Evolutionary conservation across 2,113 vertebrate genomes (phyloP).

Genomic region (Trachemys scripta): DNA sequence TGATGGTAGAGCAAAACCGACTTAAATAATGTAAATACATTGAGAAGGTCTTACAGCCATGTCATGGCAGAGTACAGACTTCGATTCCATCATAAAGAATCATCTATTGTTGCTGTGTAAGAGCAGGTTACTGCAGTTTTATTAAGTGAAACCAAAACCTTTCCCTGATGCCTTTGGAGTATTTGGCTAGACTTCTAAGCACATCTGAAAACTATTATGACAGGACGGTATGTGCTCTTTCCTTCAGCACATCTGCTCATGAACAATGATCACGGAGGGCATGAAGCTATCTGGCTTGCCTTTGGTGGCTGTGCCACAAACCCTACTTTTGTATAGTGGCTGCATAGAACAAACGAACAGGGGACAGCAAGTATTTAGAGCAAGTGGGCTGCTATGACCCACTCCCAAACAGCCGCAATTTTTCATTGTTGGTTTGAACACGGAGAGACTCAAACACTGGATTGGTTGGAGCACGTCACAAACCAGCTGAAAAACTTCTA

Average conservation of each 20-base stretch:
- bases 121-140: no score
- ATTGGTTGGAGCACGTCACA: conserved; percentile 88
- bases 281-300: conserved; percentile 84
- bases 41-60: no score
- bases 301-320: conserved; percentile 87
- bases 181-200: no score
- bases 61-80: no score
- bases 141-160: no score
- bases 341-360: conserved; percentile 87
- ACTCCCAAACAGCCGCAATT: conserved; percentile 85
- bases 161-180: no score
- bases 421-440: conserved; percentile 85
- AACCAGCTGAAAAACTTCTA: conserved; percentile 87
- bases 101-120: no score
- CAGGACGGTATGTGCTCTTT: background rate
- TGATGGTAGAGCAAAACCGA: no score
- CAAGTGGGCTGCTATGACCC: conserved; percentile 91
- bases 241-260: conserved; percentile 80
- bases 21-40: no score
- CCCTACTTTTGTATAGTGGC: conserved; percentile 91
- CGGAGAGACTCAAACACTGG: conserved; percentile 88
- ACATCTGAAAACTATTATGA: no score
- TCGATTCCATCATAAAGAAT: no score
- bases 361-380: conserved; percentile 89
- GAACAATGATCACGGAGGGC: conserved; percentile 82